These are phyloP conservation scores for Brienomyrus brachyistius DNA, from an alignment of 2,113 vertebrate genomes.

Conservation along the genomic window DNA sequence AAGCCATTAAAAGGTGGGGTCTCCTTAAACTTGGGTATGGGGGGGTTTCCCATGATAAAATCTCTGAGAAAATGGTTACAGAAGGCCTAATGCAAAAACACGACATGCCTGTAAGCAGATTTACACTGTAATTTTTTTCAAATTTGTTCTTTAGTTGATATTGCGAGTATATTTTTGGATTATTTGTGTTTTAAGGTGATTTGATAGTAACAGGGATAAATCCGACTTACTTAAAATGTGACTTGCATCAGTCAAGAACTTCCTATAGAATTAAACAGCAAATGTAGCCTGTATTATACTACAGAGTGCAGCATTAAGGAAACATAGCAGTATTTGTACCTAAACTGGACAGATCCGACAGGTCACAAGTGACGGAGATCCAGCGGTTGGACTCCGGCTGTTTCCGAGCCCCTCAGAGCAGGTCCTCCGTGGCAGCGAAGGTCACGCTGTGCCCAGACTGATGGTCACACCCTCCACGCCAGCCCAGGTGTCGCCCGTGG, in stretches of 20 bases:
- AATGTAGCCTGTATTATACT: neutral
- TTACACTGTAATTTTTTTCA: neutral
- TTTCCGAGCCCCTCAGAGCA: neutral
- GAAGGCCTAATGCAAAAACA: neutral
- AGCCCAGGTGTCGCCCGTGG: neutral
- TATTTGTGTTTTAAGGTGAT: neutral
- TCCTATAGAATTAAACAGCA: neutral
- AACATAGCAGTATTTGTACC: neutral
- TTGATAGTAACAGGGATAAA: neutral
- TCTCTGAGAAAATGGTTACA: neutral
- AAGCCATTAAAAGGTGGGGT: neutral
- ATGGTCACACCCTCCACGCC: neutral
- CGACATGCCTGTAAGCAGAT: neutral
- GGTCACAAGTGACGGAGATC: neutral
- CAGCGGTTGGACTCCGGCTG: neutral
- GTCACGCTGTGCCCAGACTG: neutral
- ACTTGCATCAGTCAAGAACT: neutral
- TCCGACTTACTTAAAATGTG: neutral
- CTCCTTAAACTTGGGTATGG: neutral
- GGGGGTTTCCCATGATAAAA: neutral
- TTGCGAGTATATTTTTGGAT: neutral
- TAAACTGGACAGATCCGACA: neutral
- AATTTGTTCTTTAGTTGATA: neutral
- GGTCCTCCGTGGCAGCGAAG: neutral
- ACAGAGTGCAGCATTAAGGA: neutral